These are phyloP conservation scores for Dasysyrphus albostriatus DNA, from an alignment of 2,888 invertebrate genomes.

Conservation along the genomic window DNA sequence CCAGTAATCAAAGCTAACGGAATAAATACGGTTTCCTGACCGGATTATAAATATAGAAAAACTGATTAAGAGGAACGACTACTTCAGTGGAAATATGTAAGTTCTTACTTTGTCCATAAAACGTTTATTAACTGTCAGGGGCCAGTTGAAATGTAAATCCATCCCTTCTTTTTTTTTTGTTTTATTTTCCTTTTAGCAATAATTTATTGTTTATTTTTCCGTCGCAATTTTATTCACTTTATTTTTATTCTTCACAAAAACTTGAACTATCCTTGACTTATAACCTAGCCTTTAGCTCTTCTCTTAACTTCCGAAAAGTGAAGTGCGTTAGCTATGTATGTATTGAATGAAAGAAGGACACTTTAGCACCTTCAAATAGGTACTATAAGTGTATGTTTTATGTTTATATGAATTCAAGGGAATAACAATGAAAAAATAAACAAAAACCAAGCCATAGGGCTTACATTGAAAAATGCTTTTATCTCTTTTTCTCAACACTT, in stretches of 20 bases:
- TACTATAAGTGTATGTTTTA: background rate
- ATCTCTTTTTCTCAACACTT: slow-evolving; percentile 24
- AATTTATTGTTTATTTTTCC: background rate
- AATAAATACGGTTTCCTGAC: no score
- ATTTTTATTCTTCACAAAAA: background rate
- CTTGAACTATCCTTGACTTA: slow-evolving; percentile 16
- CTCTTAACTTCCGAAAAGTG: background rate
- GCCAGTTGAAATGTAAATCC: background rate
- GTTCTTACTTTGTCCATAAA: no score
- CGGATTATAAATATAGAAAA: no score
- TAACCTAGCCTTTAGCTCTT: background rate
- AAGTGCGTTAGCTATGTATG: slow-evolving; percentile 9
- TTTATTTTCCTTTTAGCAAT: background rate
- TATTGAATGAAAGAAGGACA: background rate
- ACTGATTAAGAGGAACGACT: no score
- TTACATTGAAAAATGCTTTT: slow-evolving; percentile 8
- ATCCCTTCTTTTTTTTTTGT: background rate
- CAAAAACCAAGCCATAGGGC: background rate
- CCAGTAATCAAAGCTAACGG: no score
- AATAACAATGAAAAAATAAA: slow-evolving; percentile 23
- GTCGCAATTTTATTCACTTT: background rate
- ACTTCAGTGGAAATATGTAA: no score
- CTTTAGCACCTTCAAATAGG: background rate
- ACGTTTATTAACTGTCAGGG: no score
- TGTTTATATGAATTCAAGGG: background rate